Base-by-base conservation (phyloP, 2,797 vertebrate species). In the Notoglanidium macrostoma region DNA sequence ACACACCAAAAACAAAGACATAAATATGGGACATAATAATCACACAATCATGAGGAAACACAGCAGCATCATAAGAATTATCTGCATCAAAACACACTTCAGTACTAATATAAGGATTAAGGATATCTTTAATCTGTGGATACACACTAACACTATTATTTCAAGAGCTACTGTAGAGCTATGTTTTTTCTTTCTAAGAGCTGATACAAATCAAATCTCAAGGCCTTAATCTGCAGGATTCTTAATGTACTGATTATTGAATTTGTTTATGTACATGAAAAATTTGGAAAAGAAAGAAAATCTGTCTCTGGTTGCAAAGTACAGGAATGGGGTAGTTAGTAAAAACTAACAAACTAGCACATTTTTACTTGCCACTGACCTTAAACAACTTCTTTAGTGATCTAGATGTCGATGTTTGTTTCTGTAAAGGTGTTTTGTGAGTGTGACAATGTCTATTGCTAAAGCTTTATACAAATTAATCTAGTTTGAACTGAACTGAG, bases 1-100 rank as follows among this genome's bases (percentile, higher is more conserved):
- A 23, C 57, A 40, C 5, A 61, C 7, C 29, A 5, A 51, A 9
- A 77, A 23, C 10, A 29, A 3, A 2, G 0, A 59, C 10, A 40
- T 19, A 54, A 51, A 77, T 54, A 76, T 51, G 49, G 49, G 32
- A 14, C 5, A 26, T 3, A 63, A 86, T 11, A 81, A 61, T 17
- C 46, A 35, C 44, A 83, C 9, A 67, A 49, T 51, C 35, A 84
- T 57, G 65, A 87, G 32, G n/a, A 72, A 72, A 72, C 51, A 85
- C 29, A 23, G 6, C 17, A 77, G 17, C 26, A 15, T n/a, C 26
- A 40, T 10, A 46, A 59, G 7, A 35, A 73, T 57, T 15, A 54
- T 70, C 59, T 63, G 26, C 68, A 46, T 29, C 21, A 29, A 55
- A 86, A 40, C 84, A 67, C 21, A 68, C 35, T 32, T 29, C 72